phyloP scores from a whole-genome alignment of 2,888 invertebrate species.

The Gari tellinella region DNA sequence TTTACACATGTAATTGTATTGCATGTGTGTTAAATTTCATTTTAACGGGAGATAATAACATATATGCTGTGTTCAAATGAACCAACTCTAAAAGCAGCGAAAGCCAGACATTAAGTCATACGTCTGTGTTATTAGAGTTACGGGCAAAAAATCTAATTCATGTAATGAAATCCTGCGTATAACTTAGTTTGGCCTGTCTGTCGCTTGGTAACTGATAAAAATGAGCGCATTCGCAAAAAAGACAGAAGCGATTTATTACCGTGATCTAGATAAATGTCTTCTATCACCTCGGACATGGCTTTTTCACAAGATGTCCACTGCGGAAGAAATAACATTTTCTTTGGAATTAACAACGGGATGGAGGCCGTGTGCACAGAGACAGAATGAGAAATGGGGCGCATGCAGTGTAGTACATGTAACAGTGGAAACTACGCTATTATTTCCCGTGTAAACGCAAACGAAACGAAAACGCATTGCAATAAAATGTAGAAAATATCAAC shows the following conservation, averaged over 20 bases:
- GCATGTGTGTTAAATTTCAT: too few species aligned
- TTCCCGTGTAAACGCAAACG: too few species aligned
- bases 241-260: conserved; percentile 57
- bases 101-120: too few species aligned
- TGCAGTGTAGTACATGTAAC: conserved; percentile 2
- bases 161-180: conserved; percentile 24
- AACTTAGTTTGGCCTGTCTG: conserved; percentile 23
- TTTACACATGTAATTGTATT: too few species aligned
- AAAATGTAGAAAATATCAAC: too few species aligned
- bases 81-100: too few species aligned
- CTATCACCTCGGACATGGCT: conserved; percentile 57
- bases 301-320: conserved; percentile 49
- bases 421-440: too few species aligned
- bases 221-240: conserved; percentile 43
- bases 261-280: conserved; percentile 54
- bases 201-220: conserved; percentile 52
- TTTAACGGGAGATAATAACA: too few species aligned
- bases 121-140: too few species aligned
- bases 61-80: too few species aligned
- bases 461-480: too few species aligned
- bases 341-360: conserved; percentile 42
- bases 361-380: conserved; percentile 29
- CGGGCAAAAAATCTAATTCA: conserved; percentile 18
- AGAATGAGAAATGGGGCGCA: conserved; percentile 23
- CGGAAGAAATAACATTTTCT: conserved; percentile 57